Percentiles rank a stretch among this genome's conserved stretches.
Evolutionary conservation across 2,113 vertebrate genomes (phyloP).

Genomic region (Myxocyprinus asiaticus): DNA sequence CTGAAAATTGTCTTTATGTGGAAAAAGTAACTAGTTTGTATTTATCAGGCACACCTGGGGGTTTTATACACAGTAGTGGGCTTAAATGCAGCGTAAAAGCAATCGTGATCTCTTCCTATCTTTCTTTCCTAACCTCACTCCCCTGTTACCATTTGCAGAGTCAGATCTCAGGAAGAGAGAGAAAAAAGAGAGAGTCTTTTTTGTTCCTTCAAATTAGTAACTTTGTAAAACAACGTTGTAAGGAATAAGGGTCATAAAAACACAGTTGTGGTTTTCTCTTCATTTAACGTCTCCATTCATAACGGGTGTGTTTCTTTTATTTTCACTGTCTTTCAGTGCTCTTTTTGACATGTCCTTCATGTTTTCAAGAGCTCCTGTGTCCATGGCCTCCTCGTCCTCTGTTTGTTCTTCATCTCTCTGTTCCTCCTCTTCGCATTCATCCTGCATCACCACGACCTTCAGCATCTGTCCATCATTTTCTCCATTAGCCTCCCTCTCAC

Average conservation of each 20-base stretch:
- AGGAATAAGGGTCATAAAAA: constrained; percentile 42
- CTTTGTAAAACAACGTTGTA: constrained; percentile 46
- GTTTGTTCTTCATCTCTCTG: constrained; percentile 10
- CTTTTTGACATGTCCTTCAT: constrained; percentile 58
- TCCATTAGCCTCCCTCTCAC: constrained; percentile 58
- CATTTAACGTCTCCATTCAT: constrained; percentile 67
- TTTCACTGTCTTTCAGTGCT: constrained; percentile 36
- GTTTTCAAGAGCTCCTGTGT: constrained; percentile 45
- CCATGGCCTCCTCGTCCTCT: constrained; percentile 63
- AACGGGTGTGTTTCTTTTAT: constrained; percentile 54
- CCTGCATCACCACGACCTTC: constrained; percentile 58
- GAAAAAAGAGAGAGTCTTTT: constrained; percentile 54
- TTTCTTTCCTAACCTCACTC: constrained; percentile 27
- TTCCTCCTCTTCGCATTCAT: constrained; percentile 31
- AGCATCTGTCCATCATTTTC: constrained; percentile 63
- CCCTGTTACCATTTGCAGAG: background rate
- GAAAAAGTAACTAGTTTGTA: constrained; percentile 84
- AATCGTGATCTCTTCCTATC: constrained; percentile 37
- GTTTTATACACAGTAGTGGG: constrained; percentile 99
- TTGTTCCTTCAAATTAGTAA: constrained; percentile 57
- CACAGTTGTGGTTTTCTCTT: constrained; percentile 38
- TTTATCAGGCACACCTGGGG: constrained; percentile 97
- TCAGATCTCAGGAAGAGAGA: constrained; percentile 49
- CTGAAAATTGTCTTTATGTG: constrained; percentile 83
- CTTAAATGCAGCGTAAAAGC: constrained; percentile 84